phyloP scores from a whole-genome alignment of 2,888 invertebrate species.

The Melolontha melolontha region DNA sequence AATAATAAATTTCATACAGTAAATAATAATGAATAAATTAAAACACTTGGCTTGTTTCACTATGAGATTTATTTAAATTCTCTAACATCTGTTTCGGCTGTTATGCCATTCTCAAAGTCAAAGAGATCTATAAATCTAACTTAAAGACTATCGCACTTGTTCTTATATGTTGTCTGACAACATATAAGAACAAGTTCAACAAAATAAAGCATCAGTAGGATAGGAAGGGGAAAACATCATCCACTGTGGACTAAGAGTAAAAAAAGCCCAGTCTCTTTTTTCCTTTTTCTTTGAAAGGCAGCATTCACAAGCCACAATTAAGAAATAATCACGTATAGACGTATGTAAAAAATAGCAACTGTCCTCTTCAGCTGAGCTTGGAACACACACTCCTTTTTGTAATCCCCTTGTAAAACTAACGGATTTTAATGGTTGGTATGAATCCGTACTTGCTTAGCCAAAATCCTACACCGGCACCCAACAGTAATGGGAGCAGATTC shows the following conservation, averaged over 20 bases:
- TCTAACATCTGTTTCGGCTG: too few relatives aligned
- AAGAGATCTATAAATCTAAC: too few relatives aligned
- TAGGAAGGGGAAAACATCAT: constrained; percentile 24
- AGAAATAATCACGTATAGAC: constrained; percentile 55
- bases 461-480: constrained; percentile 91
- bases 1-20: constrained; percentile 4
- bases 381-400: constrained; percentile 42
- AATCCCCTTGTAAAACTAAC: constrained; percentile 53
- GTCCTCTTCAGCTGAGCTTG: constrained; percentile 47
- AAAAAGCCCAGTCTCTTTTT: constrained; percentile 41
- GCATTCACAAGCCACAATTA: constrained; percentile 46
- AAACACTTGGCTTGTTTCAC: too few relatives aligned
- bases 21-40: too few relatives aligned
- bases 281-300: constrained; percentile 32
- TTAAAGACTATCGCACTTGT: too few relatives aligned
- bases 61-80: too few relatives aligned
- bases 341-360: constrained; percentile 51
- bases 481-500: constrained; percentile 88
- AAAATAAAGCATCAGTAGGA: constrained; percentile 37
- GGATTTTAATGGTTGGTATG: constrained; percentile 63
- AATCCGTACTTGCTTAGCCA: constrained; percentile 75
- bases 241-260: constrained; percentile 39
- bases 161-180: too few relatives aligned
- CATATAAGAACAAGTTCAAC: neutral
- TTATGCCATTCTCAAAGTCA: too few relatives aligned